Base-by-base conservation (phyloP, 1,140 invertebrate genomes). In the Euura saliciscinereae region DNA sequence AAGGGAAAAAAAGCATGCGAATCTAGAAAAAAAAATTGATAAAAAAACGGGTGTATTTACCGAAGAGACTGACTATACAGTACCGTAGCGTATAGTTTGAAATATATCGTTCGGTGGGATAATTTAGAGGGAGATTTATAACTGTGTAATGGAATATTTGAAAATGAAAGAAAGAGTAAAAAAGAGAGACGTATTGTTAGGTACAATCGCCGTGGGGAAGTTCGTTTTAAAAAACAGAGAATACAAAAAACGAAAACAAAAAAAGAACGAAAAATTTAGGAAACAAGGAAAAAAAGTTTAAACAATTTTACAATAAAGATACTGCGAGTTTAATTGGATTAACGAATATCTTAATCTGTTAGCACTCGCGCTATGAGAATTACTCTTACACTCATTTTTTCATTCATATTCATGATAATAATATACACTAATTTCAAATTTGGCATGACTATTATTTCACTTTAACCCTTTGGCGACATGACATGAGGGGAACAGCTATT, bases 71-170 rank as follows among this genome's bases (percentile, higher is more conserved):
- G 28, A 28, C 28, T n/a, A 59, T n/a, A 59, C 28, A 1, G 28
- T 28, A 28, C 28, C 28, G 28, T 28, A 28, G 28, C 6, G 51
- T 59, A 59, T 59, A 59, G 51, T 59, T n/a, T 59, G 51, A 59
- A 59, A 59, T 59, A 59, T 59, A n/a, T 8, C 8, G 51, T 8
- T 59, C 28, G 28, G 51, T 59, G 51, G 51, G 51, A 59, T 59
- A 59, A 59, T 59, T 59, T 59, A 59, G 51, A n/a, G 51, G 51
- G 5, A 59, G 5, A 59, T 59, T 59, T 59, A 59, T 59, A 59
- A 59, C 51, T n/a, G 51, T 11, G 51, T 59, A 59, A 59, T 8
- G 51, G 51, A 59, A 59, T 59, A 59, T 59, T 59, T 59, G 8
- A 59, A 59, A 8, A 1, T 28, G 28, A 28, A 28, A 28, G 51